phyloP scores from a whole-genome alignment of 2,888 invertebrate species.

The Iselma pallidipennis region DNA sequence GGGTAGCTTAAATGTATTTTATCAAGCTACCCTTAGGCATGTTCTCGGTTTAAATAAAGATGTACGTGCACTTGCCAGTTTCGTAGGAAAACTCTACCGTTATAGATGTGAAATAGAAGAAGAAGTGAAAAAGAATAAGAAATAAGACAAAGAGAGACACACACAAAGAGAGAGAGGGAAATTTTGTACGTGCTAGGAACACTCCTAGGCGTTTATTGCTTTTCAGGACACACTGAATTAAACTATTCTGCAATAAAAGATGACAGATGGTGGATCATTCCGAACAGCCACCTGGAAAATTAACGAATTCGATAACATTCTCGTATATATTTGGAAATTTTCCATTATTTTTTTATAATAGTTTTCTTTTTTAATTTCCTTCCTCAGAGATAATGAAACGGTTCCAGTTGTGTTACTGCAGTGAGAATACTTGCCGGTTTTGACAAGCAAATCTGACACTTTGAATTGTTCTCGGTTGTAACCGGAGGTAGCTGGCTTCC shows the following conservation, averaged over 20 bases:
- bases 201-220: neutral
- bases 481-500: neutral
- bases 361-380: no score
- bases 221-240: neutral
- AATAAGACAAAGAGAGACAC: neutral
- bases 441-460: neutral
- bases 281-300: neutral
- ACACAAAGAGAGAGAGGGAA: neutral
- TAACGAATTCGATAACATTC: neutral
- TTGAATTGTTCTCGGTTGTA: neutral
- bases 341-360: no score
- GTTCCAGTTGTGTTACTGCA: neutral
- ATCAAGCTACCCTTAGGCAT: conserved; percentile 35
- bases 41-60: conserved; percentile 46
- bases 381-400: neutral
- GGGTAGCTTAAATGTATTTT: conserved; percentile 39
- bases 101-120: neutral
- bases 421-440: neutral
- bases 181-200: neutral
- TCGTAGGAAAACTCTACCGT: conserved; percentile 2
- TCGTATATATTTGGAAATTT: no score
- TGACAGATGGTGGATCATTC: neutral
- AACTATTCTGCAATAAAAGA: neutral
- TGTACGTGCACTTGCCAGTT: conserved; percentile 38
- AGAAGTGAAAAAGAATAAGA: neutral